Base-by-base conservation (phyloP, 2,888 invertebrate species). In the Noctua comes region DNA sequence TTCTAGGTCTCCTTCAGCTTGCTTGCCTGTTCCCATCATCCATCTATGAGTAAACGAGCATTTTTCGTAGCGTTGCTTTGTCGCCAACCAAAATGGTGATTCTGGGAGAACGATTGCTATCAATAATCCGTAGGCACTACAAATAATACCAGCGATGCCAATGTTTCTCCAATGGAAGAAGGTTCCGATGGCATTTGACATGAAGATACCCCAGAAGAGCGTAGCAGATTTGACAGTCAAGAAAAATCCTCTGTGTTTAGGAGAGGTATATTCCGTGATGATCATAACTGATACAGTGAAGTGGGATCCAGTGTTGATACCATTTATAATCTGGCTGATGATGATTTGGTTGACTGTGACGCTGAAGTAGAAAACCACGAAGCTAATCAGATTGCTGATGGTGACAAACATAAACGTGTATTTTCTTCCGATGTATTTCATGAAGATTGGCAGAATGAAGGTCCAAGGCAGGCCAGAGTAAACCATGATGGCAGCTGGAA, bases 101-200 rank as follows among this genome's bases (percentile, higher is more conserved):
- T 92, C 92, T 6, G 93, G 91, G 84, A 89, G 88, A 13, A 90
- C 69, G 1, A 90, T 64, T 36, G 88, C 73, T 11, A 87, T 85
- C 2, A 77, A 51, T 40, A 91, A 57, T 1, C 77, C 79, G 40
- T 91, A 91, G 27, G 82, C 43, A 48, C 81, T 76, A 27, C 87
- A 87, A 0, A 86, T 0, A 7, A 92, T 79, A 1, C 90, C 88
- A 24, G 88, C 54, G 6, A 91, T 16, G 1, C 85, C 88, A 43
- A 92, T 92, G 10, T 86, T 86, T 31, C 85, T 92, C 92, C 91
- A 92, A 73, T 91, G 88, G 40, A 85, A 90, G 66, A 90, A 93
- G 3, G 92, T 91, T 0, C 92, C 92, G 0, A 93, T 84, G 0
- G 86, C 84, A 81, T 93, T 92, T 0, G 92, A 85, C 24, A 84